Conservation (phyloP, 2,888 invertebrate species). For the Serrognathus titanus region DNA sequence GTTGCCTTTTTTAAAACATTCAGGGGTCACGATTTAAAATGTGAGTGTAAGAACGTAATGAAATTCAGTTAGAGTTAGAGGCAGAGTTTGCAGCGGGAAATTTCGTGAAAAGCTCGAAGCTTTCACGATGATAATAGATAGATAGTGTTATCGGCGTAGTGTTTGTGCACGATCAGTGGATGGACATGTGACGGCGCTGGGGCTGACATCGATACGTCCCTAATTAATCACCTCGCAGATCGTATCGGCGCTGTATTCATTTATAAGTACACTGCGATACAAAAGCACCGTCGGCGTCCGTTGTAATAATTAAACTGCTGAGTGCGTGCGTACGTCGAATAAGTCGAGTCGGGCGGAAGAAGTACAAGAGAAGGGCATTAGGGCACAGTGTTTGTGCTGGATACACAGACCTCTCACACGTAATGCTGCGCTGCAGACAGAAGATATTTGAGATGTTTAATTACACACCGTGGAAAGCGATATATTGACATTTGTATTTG, state of each 20-base stretch:
- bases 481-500: constrained; percentile 31
- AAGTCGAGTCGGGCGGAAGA: constrained; percentile 32
- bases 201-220: constrained; percentile 18
- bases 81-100: not conserved
- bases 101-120: constrained; percentile 19
- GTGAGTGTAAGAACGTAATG: too few relatives aligned
- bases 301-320: constrained; percentile 17
- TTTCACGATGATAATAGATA: constrained; percentile 6
- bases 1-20: too few relatives aligned
- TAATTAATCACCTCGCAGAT: constrained; percentile 16
- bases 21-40: too few relatives aligned
- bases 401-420: constrained; percentile 25
- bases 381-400: constrained; percentile 28
- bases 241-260: not conserved
- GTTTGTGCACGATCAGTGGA: constrained; percentile 15
- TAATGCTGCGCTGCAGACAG: constrained; percentile 17
- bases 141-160: constrained; percentile 18
- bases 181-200: constrained; percentile 11
- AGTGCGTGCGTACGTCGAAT: constrained; percentile 11
- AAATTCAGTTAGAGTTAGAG: not conserved
- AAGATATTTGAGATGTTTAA: constrained; percentile 29
- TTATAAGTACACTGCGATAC: constrained; percentile 1
- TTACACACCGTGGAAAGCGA: constrained; percentile 31
- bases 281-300: not conserved
- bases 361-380: constrained; percentile 38